Base-by-base conservation (phyloP, 2,888 invertebrate genomes). In the Peribatodes rhomboidaria region DNA sequence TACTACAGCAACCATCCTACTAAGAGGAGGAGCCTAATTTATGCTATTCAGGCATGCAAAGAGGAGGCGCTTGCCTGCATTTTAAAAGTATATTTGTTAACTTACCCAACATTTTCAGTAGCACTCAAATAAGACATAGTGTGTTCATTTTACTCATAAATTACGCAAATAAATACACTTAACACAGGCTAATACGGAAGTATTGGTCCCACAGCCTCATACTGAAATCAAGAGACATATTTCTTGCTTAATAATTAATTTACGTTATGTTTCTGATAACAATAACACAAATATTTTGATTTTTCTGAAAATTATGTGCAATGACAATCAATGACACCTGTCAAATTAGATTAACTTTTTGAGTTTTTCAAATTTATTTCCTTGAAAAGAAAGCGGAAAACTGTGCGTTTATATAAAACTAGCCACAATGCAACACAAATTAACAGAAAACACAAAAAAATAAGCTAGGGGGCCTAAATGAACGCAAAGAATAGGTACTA, bases 41-140 rank as follows among this genome's bases (percentile, higher is more conserved):
- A 22, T n/a, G 22, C 11, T 20, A 44, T 18, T 20, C 35, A 11
- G 0, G 2, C 35, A 10, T 35, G 1, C n/a, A n/a, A n/a, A n/a
- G n/a, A n/a, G n/a, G n/a, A n/a, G n/a, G n/a, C n/a, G n/a, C n/a
- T 27, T 27, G 6, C 6, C 6, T 27, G 6, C 6, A 4, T 4
- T 27, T 27, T 27, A 27, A 4, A 4, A 27, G 2, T 27, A 4
- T 27, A 49, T 27, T 13, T 46, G n/a, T 27, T 0, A 47, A 81
- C 92, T 88, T 76, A 94, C 94, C 93, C 92, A 83, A 93, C 92
- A 90, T 92, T 94, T 90, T 93, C 93, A 78, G 93, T 85, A 77
- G 93, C 83, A 82, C 93, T 94, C 90, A 94, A 88, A 90, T 87
- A 94, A 85, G 94, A 94, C 94, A 94, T 94, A 82, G 74, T 93